Conservation (phyloP, 2,888 invertebrate species). For the Megamerina dolium region DNA sequence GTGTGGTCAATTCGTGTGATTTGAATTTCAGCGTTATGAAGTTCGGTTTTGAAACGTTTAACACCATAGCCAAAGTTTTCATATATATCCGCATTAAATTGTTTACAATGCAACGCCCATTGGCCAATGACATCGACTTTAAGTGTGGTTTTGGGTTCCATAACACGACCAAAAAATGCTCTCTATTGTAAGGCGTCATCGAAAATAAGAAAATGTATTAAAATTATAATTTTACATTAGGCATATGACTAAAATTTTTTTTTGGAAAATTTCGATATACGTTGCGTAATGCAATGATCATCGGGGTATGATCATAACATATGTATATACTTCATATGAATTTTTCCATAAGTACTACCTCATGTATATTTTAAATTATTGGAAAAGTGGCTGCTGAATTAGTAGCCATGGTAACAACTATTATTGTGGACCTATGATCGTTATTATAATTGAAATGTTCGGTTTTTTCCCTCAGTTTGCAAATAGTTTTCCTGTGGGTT, state of each 20-base stretch:
- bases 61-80: conserved; percentile 40
- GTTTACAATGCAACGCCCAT: conserved; percentile 37
- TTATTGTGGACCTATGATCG: too few species aligned
- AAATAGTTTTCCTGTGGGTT: too few species aligned
- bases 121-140: conserved; percentile 41
- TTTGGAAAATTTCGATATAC: not conserved
- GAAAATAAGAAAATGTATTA: not conserved
- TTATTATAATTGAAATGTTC: too few species aligned
- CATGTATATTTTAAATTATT: too few species aligned
- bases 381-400: too few species aligned
- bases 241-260: not conserved
- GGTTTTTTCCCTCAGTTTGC: too few species aligned
- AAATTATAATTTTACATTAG: not conserved
- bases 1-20: conserved; percentile 36
- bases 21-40: conserved; percentile 27
- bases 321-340: too few species aligned
- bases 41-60: conserved; percentile 28
- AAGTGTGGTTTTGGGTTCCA: conserved; percentile 35
- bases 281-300: not conserved
- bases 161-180: conserved; percentile 36
- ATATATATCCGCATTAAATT: conserved; percentile 37
- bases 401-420: too few species aligned
- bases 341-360: too few species aligned
- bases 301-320: not conserved
- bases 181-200: too few species aligned